These are phyloP conservation scores for Rhynchonycteris naso DNA, from an alignment of 2,797 vertebrate genomes.

Conservation along the genomic window DNA sequence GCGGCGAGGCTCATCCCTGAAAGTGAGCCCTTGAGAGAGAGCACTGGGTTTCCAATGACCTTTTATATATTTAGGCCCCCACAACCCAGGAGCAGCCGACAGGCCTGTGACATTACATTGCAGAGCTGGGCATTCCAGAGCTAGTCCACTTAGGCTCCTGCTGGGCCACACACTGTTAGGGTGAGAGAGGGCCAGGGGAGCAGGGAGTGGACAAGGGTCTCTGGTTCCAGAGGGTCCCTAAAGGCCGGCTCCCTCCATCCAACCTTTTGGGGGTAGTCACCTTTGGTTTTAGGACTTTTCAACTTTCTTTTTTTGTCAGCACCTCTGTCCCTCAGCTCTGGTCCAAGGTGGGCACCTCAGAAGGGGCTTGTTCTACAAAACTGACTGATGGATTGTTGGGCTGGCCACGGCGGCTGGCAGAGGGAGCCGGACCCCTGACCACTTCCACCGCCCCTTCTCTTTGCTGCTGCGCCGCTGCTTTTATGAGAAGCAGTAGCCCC, in stretches of 20 bases:
- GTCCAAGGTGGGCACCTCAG: accelerated
- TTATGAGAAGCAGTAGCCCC: not conserved
- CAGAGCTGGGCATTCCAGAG: accelerated
- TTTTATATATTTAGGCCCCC: too few relatives aligned
- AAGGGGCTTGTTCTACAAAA: not conserved
- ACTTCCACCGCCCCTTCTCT: accelerated
- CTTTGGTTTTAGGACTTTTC: not conserved
- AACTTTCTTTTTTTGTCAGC: not conserved
- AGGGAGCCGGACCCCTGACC: accelerated
- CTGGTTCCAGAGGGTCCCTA: not conserved
- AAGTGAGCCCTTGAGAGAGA: not conserved
- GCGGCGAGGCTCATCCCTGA: too few relatives aligned
- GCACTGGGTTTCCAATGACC: accelerated
- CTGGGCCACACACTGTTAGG: accelerated
- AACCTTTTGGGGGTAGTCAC: not conserved
- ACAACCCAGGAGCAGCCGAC: not conserved
- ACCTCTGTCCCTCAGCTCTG: not conserved
- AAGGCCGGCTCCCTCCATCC: accelerated
- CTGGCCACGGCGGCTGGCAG: not conserved
- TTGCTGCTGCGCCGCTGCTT: not conserved
- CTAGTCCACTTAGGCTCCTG: not conserved
- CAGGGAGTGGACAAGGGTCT: accelerated
- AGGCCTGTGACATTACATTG: too few relatives aligned
- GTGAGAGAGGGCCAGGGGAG: not conserved
- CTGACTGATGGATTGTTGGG: accelerated